Conservation (phyloP, 92 coral and sea anemone species). For the Hydrozoanthus gracilis region DNA sequence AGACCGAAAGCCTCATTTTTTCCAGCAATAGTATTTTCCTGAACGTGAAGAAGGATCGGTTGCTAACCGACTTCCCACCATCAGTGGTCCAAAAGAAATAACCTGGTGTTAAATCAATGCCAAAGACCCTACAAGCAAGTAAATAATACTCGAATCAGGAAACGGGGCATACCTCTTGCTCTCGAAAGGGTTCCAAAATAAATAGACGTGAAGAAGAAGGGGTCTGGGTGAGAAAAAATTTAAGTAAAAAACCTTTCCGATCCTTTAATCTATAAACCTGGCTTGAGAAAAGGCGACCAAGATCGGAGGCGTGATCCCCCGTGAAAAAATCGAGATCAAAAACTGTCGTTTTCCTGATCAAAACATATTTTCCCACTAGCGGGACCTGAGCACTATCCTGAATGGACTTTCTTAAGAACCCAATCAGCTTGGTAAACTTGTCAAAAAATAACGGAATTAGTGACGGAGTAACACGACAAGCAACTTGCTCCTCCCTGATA, state of each 20-base stretch:
- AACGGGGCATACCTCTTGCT: conserved; percentile 49
- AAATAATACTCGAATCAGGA: conserved; percentile 56
- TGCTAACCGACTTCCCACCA: conserved; percentile 45
- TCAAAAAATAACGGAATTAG: conserved; percentile 46
- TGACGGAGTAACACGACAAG: conserved; percentile 20
- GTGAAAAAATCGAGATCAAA: conserved; percentile 52
- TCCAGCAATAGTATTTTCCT: too few species aligned
- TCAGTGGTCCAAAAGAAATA: too few species aligned
- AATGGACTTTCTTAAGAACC: conserved; percentile 36
- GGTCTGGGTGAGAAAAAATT: conserved; percentile 4
- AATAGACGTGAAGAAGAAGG: background rate
- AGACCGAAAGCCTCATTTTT: too few species aligned
- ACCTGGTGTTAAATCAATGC: conserved; percentile 41
- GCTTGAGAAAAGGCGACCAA: conserved; percentile 39
- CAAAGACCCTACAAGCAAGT: conserved; percentile 32
- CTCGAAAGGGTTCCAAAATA: conserved; percentile 43
- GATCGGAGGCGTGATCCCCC: conserved; percentile 49
- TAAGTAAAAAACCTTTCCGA: conserved; percentile 18
- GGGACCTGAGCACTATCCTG: conserved; percentile 25
- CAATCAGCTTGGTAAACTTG: conserved; percentile 12
- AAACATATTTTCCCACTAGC: conserved; percentile 34
- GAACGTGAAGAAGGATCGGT: conserved; percentile 57
- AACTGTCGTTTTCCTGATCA: conserved; percentile 22
- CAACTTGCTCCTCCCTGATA: conserved; percentile 37
- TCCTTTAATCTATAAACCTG: conserved; percentile 48